Percentiles rank a stretch among this genome's conserved stretches.
Conservation (phyloP, 2,888 invertebrate genomes). For the Melinopterus prodromus region DNA sequence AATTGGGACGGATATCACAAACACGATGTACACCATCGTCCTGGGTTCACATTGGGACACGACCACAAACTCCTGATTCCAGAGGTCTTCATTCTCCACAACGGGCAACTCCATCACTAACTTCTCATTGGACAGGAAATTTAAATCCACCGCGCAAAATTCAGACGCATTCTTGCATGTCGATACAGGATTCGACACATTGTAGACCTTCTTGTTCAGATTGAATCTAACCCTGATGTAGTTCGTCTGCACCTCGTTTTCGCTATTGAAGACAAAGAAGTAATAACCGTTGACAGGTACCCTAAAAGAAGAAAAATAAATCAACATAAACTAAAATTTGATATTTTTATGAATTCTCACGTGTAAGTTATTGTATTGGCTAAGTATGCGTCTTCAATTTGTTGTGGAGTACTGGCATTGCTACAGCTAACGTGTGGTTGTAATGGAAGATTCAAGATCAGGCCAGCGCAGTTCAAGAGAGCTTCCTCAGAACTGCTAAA, state of each 20-base stretch:
- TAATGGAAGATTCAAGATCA: conserved; percentile 76
- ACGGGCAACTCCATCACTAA: conserved; percentile 75
- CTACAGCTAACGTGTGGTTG: conserved; percentile 70
- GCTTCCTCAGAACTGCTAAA: conserved; percentile 84
- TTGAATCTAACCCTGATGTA: conserved; percentile 75
- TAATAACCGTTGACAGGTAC: conserved; percentile 81
- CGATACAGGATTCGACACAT: conserved; percentile 69
- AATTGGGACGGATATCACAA: conserved; percentile 75
- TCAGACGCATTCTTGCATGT: conserved; percentile 71
- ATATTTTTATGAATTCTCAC: conserved; percentile 55
- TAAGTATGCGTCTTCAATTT: conserved; percentile 63
- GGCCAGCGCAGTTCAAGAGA: conserved; percentile 75
- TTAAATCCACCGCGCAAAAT: conserved; percentile 70
- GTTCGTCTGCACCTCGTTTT: conserved; percentile 79
- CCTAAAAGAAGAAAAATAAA: conserved; percentile 57
- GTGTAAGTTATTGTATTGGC: conserved; percentile 74
- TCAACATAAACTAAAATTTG: no score
- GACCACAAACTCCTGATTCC: conserved; percentile 79
- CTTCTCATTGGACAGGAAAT: conserved; percentile 75
- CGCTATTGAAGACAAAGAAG: conserved; percentile 84
- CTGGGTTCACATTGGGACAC: conserved; percentile 79
- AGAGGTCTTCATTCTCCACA: conserved; percentile 69
- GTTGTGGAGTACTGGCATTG: conserved; percentile 55
- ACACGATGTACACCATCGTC: conserved; percentile 72
- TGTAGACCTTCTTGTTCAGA: conserved; percentile 75